Evolutionary conservation across 35 echinoderm and acorn worm genomes (phyloP), one percentile per base, ranked within the genome.

Genomic region (Apostichopus californicus): DNA sequence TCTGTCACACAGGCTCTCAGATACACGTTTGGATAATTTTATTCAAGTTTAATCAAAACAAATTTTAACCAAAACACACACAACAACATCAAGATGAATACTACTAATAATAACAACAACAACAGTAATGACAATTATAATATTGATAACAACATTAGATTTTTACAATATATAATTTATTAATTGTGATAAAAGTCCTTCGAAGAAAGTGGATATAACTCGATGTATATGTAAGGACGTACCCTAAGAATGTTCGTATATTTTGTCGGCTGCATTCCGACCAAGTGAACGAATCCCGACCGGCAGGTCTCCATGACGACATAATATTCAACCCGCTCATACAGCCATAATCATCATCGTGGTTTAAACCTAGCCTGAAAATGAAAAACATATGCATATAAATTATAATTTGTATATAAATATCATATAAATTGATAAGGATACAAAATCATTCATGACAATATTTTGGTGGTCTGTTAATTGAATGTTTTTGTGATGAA

Each of bases 341-440:
- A 78, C 93, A 94, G 1, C 93, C 93, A 77, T 94, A 94, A 56
- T 83, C 73, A 22, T 83, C 72, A 21, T 94, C 93, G 72, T 94
- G 93, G 79, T 92, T 92, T 85, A 94, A 92, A 15, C 90, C 90
- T 68, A 94, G 68, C 11, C 93, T 94, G 65, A 86, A 78, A 73
- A 73, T 89, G 18, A 17, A 77, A 90, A 53, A 53, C 77, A 17
- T 78, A 78, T 46, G 1, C 2, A 46, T 46, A 46, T 46, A 46
- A 46, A 46, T 46, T 46, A 46, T 46, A 46, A 46, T 46, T 46
- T 46, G 34, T 46, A 46, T 46, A 46, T 46, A 3, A 46, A 46
- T 25, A 25, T 25, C 24, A 25, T 25, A 25, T 25, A 25, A 25
- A 25, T n/a, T n/a, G n/a, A 25, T 25, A 25, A 25, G 24, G 24